These are phyloP conservation scores for Synergus umbraculus DNA, from an alignment of 2,888 invertebrate genomes.

Conservation along the genomic window DNA sequence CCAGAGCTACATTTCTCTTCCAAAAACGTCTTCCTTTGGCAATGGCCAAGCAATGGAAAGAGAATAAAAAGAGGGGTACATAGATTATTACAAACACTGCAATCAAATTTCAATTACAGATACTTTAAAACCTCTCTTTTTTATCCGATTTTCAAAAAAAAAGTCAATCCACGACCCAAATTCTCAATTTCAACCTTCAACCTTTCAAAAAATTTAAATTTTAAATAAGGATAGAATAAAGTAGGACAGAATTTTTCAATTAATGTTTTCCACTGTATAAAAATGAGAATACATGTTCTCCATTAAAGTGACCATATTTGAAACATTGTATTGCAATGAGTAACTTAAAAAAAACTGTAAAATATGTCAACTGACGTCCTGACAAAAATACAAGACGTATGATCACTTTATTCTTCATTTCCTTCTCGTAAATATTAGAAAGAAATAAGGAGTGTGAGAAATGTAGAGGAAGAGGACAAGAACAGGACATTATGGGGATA, in stretches of 20 bases:
- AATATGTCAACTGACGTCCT: too few species aligned
- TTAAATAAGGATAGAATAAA: too few species aligned
- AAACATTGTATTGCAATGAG: too few species aligned
- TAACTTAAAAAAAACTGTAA: too few species aligned
- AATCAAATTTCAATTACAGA: too few species aligned
- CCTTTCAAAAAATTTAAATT: too few species aligned
- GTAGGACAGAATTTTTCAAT: not conserved
- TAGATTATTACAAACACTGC: not conserved
- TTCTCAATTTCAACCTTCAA: not conserved
- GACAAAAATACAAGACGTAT: too few species aligned
- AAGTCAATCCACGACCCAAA: slow-evolving; percentile 2
- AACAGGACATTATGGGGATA: slow-evolving; percentile 66
- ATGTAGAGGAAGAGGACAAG: slow-evolving; percentile 25
- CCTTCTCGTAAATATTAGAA: not conserved
- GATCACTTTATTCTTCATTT: too few species aligned
- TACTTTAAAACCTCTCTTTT: not conserved
- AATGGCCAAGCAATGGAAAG: not conserved
- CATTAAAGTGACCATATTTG: not conserved
- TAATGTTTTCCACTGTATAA: slow-evolving; percentile 22
- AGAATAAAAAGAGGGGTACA: not conserved
- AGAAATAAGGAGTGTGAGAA: slow-evolving; percentile 38
- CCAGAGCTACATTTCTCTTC: slow-evolving; percentile 11
- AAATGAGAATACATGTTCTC: not conserved
- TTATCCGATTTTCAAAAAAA: not conserved
- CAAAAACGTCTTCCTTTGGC: not conserved